Percentiles rank a stretch among this genome's conserved stretches.
phyloP scores from a whole-genome alignment of 2,888 invertebrate species.

The Druceiella hillmani region DNA sequence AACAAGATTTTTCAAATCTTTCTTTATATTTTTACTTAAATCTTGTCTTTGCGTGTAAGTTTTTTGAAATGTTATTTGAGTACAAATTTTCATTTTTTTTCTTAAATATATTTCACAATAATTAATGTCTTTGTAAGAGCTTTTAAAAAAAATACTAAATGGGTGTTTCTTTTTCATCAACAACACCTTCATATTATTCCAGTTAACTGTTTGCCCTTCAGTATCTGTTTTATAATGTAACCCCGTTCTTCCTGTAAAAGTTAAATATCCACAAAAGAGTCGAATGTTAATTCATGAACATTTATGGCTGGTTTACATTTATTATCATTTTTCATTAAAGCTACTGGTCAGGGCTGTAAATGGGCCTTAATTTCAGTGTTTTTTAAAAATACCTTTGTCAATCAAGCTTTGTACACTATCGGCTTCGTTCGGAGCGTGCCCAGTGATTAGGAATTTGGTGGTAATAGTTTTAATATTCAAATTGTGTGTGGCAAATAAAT shows the following conservation, averaged over 20 bases:
- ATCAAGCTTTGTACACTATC: slow-evolving; percentile 29
- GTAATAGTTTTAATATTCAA: slow-evolving; percentile 25
- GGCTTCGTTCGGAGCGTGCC: slow-evolving; percentile 31
- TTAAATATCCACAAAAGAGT: no score
- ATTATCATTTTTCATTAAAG: slow-evolving; percentile 18
- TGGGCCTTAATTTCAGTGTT: slow-evolving; percentile 25
- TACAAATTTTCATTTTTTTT: slow-evolving; percentile 12
- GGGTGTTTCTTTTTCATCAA: not conserved
- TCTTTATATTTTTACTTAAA: slow-evolving; percentile 17
- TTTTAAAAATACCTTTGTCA: slow-evolving; percentile 28
- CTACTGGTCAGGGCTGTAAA: slow-evolving; percentile 24
- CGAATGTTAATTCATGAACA: slow-evolving; percentile 5
- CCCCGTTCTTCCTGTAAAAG: not conserved
- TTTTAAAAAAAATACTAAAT: not conserved
- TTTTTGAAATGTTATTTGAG: slow-evolving; percentile 17
- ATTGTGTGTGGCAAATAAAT: slow-evolving; percentile 19
- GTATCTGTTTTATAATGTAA: not conserved
- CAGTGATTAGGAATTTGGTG: slow-evolving; percentile 29
- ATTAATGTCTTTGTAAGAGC: no score
- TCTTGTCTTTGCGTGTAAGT: slow-evolving; percentile 18
- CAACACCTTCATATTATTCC: not conserved
- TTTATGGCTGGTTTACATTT: slow-evolving; percentile 19
- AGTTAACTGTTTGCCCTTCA: not conserved
- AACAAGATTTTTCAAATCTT: slow-evolving; percentile 15
- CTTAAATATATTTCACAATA: no score